Conservation (phyloP, 1,140 invertebrate species). For the Drosophila saltans region DNA sequence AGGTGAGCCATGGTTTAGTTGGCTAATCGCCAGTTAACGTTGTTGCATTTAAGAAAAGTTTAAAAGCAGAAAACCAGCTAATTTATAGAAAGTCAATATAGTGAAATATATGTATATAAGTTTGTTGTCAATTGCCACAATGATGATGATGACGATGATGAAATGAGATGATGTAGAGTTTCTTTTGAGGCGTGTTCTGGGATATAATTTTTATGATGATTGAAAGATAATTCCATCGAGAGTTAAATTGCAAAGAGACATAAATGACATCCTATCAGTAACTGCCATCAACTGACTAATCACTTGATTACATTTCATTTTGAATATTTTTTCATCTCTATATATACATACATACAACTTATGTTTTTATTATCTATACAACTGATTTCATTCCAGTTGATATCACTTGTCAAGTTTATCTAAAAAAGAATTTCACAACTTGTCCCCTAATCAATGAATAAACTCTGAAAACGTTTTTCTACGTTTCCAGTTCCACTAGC, state of each 20-base stretch:
- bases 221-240: slow-evolving; percentile 17
- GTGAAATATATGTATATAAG: too few relatives aligned
- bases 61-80: slow-evolving; percentile 27
- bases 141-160: too few relatives aligned
- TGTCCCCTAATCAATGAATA: slow-evolving; percentile 39
- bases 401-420: slow-evolving; percentile 9
- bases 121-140: slow-evolving; percentile 27
- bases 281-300: not conserved
- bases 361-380: too few relatives aligned
- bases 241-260: not conserved
- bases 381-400: not conserved
- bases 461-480: slow-evolving; percentile 38
- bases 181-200: slow-evolving; percentile 56
- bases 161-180: slow-evolving; percentile 15
- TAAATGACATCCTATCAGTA: too few relatives aligned
- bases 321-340: too few relatives aligned
- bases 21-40: slow-evolving; percentile 62
- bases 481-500: slow-evolving; percentile 16
- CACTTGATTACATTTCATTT: not conserved
- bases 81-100: slow-evolving; percentile 47
- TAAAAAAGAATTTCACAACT: slow-evolving; percentile 29
- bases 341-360: too few relatives aligned
- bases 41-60: slow-evolving; percentile 55
- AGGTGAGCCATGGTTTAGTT: slow-evolving; percentile 21
- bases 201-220: slow-evolving; percentile 44